Evolutionary conservation across 2,113 vertebrate genomes (phyloP), one percentile per base, ranked within the genome.

Genomic region (Antennarius striatus): DNA sequence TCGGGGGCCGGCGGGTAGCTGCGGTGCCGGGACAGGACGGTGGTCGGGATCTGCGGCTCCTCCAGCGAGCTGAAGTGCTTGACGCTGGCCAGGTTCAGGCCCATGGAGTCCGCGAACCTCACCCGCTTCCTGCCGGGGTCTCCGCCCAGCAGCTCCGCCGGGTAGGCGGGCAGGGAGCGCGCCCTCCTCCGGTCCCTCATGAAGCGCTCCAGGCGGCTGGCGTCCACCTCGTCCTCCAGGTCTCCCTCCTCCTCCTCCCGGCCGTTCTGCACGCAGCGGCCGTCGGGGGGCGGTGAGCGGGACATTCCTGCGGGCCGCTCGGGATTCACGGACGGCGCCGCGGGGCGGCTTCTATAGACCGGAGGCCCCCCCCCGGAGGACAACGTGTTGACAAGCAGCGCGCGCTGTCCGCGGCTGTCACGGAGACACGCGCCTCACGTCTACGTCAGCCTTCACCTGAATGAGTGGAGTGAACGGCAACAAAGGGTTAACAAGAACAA

Each of bases 91-190:
- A 98, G 91, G 70, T 75, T 88, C 69, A 96, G 87, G 1, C 96
- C 96, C 82, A 96, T 29, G 0, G 95, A 80, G 87, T 98, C 96
- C 0, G 96, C 96, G 80, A 98, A 98, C 86, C 93, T 93, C 15
- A 98, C 96, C 16, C 92, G 89, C 86, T 97, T 97, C 73, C 93
- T 91, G 66, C 87, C 92, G 32, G 32, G 32, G 32, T 7, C 77
- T 0, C 65, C 78, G 45, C 66, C 74, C 36, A 82, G 85, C 45
- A 91, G 83, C 4, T 64, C 73, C 6, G 62, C 87, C 1, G 80
- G 81, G 78, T 61, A 88, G 0, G 90, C 88, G 10, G 92, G 90
- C 67, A 92, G 86, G 11, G 92, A 91, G 40, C 58, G 69, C 1
- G 91, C 92, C 71, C 91, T 88, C 42, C 91, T 76, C 15, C 92